Base-by-base conservation (phyloP, 1,140 invertebrate genomes). In the Orussus abietinus region DNA sequence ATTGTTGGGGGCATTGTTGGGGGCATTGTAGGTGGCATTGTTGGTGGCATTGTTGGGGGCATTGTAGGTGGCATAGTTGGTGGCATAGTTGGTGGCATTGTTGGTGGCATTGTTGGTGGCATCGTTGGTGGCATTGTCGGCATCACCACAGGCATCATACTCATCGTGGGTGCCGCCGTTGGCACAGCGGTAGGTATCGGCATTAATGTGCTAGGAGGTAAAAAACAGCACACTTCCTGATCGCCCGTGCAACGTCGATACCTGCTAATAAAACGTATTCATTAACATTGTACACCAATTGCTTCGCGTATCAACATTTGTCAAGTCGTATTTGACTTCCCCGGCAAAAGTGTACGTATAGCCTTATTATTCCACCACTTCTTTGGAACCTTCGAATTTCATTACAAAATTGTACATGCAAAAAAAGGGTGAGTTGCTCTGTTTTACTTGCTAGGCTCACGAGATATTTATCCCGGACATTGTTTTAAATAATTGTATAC, bases 151-250 rank as follows among this genome's bases (percentile, higher is more conserved):
- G 41, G 17, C 4, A 19, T n/a, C n/a, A n/a, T n/a, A n/a, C n/a
- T n/a, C n/a, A n/a, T 9, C 1, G 47, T 45, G 1, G 58, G 36
- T 0, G 38, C 34, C 3, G 26, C 38, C 3, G 40, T 49, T 2
- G 47, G 36, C 10, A 48, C 45, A 5, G 22, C 36, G 7, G 48
- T 40, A 4, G 52, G 29, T 9, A 42, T 42, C 6, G 43, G 29
- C 26, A 17, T 42, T 3, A 42, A 42, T 1, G 10, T 4, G n/a
- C n/a, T n/a, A 14, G 52, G 38, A 5, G 32, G 47, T 5, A 45
- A 22, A 6, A 43, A 55, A 19, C 69, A 72, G 13, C 69, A 72
- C 2, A 71, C 47, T 29, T 71, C 68, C 0, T 59, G 34, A 9
- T 59, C 47, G 2, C 62, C 63, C 0, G 53, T 56, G 15, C 69